Percentiles rank a stretch among this genome's conserved stretches.
Conservation (phyloP, 2,888 invertebrate species). For the Andrena haemorrhoa region DNA sequence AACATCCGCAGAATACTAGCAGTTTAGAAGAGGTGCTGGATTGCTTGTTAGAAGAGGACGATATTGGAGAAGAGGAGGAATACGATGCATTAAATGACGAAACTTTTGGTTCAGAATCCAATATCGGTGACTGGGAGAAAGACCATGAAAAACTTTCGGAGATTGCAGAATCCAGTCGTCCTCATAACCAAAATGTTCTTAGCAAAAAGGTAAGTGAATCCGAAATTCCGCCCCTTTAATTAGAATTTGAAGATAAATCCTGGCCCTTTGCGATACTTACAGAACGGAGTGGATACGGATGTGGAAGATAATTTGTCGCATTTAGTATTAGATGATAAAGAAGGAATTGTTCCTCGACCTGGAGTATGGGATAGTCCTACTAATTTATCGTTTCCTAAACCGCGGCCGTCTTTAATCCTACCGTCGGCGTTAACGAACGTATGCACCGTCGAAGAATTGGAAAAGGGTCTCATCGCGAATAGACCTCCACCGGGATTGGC, state of each 20-base stretch:
- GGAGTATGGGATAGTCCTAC: constrained; percentile 86
- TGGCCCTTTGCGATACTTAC: neutral
- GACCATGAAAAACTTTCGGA: constrained; percentile 90
- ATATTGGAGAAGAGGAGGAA: constrained; percentile 91
- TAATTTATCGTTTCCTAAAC: constrained; percentile 75
- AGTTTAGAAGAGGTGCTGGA: constrained; percentile 81
- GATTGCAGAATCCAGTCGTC: constrained; percentile 86
- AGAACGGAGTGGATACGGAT: constrained; percentile 80
- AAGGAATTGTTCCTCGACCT: constrained; percentile 84
- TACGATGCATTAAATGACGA: constrained; percentile 97
- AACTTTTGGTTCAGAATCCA: constrained; percentile 93
- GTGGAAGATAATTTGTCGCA: constrained; percentile 87
- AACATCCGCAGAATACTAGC: constrained; percentile 50
- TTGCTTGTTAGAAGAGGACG: constrained; percentile 86
- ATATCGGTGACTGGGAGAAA: constrained; percentile 90
- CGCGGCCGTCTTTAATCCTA: constrained; percentile 65
- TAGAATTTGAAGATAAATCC: neutral
- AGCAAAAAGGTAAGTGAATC: constrained; percentile 64
- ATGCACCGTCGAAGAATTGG: constrained; percentile 91
- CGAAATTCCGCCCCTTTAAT: neutral
- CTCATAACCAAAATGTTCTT: constrained; percentile 70
- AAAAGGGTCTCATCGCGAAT: constrained; percentile 88
- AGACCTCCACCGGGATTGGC: constrained; percentile 81
- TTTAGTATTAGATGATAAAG: constrained; percentile 87
- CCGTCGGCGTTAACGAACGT: constrained; percentile 86